Evolutionary conservation across 2,888 invertebrate species (phyloP), one percentile per base, ranked within the genome.

Genomic region (Blomia tropicalis): DNA sequence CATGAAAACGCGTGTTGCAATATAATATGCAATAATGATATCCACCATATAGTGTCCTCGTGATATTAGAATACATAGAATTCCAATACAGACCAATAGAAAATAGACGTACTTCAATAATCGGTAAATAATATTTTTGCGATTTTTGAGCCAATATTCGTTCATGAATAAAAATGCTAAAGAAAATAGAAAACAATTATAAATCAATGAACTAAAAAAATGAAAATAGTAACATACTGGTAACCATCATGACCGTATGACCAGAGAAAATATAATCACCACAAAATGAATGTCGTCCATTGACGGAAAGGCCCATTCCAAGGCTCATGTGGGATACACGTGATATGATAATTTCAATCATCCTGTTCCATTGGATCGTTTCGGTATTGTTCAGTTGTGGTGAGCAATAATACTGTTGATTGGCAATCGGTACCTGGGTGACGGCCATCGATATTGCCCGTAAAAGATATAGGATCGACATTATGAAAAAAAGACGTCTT

Each of bases 181-280:
- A 2, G 3, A 43, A 31, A 51, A 27, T 25, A 60, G 29, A 14
- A 51, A 27, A 54, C n/a, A n/a, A n/a, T n/a, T n/a, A n/a, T n/a
- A n/a, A n/a, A n/a, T n/a, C n/a, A n/a, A n/a, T n/a, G 29, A 32
- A 7, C 14, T 32, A 32, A 5, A 32, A 32, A 7, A n/a, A n/a
- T n/a, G n/a, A n/a, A n/a, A n/a, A n/a, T n/a, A n/a, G n/a, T n/a
- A 47, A 77, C 81, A 79, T 77, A 82, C 82, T 82, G 73, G 87
- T 80, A 70, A 72, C 70, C 25, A 73, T 67, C 23, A 72, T 71
- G 72, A 88, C 85, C n/a, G 90, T 90, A 77, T 91, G 90, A 56
- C 90, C 90, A 72, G 87, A 87, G 77, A 87, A 90, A 71, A 91
- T 89, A 75, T 84, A 90, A 77, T 91, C 91, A 54, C 90, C 91